These are phyloP conservation scores for Tetragonula carbonaria DNA, from an alignment of 2,888 invertebrate species.

Conservation along the genomic window DNA sequence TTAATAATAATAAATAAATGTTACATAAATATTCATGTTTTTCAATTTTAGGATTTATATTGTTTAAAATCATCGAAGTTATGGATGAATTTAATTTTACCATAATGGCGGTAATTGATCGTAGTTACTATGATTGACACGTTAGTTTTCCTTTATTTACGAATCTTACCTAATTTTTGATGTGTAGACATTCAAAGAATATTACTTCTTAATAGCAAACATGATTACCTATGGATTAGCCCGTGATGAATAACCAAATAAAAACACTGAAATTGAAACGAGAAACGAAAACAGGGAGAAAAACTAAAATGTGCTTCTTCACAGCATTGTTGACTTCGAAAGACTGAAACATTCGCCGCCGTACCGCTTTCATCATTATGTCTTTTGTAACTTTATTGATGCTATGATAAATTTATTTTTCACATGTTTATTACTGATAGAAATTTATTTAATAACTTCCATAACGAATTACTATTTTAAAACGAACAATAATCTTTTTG, in stretches of 20 bases:
- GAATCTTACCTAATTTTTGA: conserved; percentile 60
- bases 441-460: conserved; percentile 15
- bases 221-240: conserved; percentile 49
- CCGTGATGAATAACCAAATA: conserved; percentile 62
- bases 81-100: conserved; percentile 15
- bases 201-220: conserved; percentile 28
- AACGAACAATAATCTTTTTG: not conserved
- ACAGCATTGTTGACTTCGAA: conserved; percentile 72
- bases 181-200: conserved; percentile 22
- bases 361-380: conserved; percentile 39
- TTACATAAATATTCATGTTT: not conserved
- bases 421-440: not conserved
- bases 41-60: not conserved
- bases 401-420: conserved; percentile 10
- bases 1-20: not conserved
- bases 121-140: conserved; percentile 40
- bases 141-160: conserved; percentile 1
- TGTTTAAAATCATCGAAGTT: not conserved
- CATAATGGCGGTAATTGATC: conserved; percentile 54
- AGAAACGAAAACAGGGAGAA: conserved; percentile 69
- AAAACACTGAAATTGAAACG: conserved; percentile 72
- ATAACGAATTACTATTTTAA: not conserved
- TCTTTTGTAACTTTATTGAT: conserved; percentile 17
- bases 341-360: conserved; percentile 67
- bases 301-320: conserved; percentile 69